These are phyloP conservation scores for Archivesica marissinica DNA, from an alignment of 1,140 invertebrate species.

Conservation along the genomic window DNA sequence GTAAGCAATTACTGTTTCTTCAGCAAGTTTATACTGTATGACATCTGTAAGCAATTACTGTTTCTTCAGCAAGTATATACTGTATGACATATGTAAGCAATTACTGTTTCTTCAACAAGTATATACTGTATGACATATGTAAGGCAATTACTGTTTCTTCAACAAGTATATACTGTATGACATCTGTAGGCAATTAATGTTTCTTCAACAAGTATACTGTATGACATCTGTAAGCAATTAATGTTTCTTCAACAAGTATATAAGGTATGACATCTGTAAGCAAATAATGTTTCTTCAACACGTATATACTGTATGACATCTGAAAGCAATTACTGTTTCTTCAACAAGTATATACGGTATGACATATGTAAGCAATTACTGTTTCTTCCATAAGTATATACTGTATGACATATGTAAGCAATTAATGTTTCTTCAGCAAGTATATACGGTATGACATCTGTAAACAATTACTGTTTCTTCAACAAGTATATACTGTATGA, in stretches of 20 bases:
- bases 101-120: background rate
- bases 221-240: slow-evolving; percentile 48
- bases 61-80: slow-evolving; percentile 15
- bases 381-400: background rate
- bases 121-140: slow-evolving; percentile 50
- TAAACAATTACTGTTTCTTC: slow-evolving; percentile 40
- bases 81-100: slow-evolving; percentile 53
- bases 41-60: slow-evolving; percentile 45
- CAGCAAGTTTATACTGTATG: too few relatives aligned
- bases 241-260: slow-evolving; percentile 3
- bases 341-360: too few relatives aligned
- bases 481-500: too few relatives aligned
- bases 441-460: slow-evolving; percentile 32
- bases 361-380: slow-evolving; percentile 46
- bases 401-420: slow-evolving; percentile 55
- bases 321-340: slow-evolving; percentile 46
- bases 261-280: slow-evolving; percentile 48
- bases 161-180: too few relatives aligned
- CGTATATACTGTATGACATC: too few relatives aligned
- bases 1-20: slow-evolving; percentile 48
- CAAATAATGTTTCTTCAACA: background rate
- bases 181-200: slow-evolving; percentile 42
- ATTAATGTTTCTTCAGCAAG: background rate
- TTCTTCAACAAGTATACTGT: slow-evolving; percentile 7
- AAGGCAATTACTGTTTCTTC: slow-evolving; percentile 29